phyloP scores from a whole-genome alignment of 2,888 invertebrate species.

The Philaethria dido region DNA sequence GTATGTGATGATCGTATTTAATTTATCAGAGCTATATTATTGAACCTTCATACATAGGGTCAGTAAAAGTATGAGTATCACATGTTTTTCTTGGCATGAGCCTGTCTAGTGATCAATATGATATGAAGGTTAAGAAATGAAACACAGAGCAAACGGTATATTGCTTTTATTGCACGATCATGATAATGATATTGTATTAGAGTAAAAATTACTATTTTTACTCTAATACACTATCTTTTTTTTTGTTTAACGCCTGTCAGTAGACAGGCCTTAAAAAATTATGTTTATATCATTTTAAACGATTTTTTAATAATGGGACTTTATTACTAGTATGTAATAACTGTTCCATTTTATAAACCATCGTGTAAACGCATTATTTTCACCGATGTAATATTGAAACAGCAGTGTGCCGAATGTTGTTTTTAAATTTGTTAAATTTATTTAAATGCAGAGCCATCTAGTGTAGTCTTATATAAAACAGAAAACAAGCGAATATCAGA shows the following conservation, averaged over 20 bases:
- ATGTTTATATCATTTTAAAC: no score
- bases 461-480: neutral
- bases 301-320: no score
- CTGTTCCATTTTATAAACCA: no score
- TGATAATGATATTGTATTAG: neutral
- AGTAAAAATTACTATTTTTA: no score
- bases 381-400: no score
- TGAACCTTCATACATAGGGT: constrained; percentile 32
- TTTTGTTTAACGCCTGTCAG: no score
- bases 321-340: no score
- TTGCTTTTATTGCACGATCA: neutral
- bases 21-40: constrained; percentile 8
- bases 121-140: constrained; percentile 5
- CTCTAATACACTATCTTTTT: no score
- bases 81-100: constrained; percentile 20
- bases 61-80: constrained; percentile 32
- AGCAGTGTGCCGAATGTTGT: no score
- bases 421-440: no score
- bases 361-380: no score
- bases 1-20: neutral
- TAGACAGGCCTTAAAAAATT: no score
- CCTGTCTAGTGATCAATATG: neutral
- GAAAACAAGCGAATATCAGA: neutral
- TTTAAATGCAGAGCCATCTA: constrained; percentile 17
- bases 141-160: neutral